A percentile compares a stretch with the other conserved stretches of the same genome.
These are phyloP conservation scores for Chitala chitala DNA, from an alignment of 2,113 vertebrate genomes.

Conservation along the genomic window DNA sequence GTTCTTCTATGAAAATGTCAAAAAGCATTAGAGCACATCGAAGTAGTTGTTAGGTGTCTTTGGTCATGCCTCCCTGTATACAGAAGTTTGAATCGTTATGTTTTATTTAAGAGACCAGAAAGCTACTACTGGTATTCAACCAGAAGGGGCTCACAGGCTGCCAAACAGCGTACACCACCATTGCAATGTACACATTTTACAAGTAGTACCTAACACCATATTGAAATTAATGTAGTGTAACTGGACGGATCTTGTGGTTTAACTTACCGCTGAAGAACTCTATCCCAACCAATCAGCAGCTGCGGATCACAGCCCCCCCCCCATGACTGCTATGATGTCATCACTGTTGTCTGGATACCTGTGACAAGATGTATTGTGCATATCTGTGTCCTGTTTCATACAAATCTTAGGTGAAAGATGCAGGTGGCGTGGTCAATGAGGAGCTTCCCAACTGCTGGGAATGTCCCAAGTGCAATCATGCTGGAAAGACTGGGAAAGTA, in stretches of 20 bases:
- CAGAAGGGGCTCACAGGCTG: not conserved
- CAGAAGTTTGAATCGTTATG: not conserved
- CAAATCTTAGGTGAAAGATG: constrained; percentile 82
- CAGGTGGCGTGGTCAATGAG: constrained; percentile 88
- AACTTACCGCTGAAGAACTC: not conserved
- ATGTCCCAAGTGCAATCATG: constrained; percentile 95
- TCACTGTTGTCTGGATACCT: no score
- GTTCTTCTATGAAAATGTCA: not conserved
- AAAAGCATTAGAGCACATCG: not conserved
- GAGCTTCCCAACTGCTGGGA: constrained; percentile 99
- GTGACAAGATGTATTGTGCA: no score
- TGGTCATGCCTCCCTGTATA: not conserved
- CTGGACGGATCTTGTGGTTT: not conserved
- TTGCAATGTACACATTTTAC: not conserved
- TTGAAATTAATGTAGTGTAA: not conserved
- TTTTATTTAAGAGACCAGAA: constrained; percentile 1
- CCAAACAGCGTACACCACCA: not conserved
- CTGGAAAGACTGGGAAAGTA: constrained; percentile 98
- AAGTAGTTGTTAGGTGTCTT: not conserved
- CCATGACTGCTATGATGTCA: no score
- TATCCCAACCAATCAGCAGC: not conserved
- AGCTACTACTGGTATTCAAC: not conserved
- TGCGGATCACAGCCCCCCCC: no score
- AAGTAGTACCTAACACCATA: not conserved
- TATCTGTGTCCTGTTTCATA: not conserved